These are phyloP conservation scores for Lepidonotus clava DNA, from an alignment of 2,888 invertebrate species.

Conservation along the genomic window DNA sequence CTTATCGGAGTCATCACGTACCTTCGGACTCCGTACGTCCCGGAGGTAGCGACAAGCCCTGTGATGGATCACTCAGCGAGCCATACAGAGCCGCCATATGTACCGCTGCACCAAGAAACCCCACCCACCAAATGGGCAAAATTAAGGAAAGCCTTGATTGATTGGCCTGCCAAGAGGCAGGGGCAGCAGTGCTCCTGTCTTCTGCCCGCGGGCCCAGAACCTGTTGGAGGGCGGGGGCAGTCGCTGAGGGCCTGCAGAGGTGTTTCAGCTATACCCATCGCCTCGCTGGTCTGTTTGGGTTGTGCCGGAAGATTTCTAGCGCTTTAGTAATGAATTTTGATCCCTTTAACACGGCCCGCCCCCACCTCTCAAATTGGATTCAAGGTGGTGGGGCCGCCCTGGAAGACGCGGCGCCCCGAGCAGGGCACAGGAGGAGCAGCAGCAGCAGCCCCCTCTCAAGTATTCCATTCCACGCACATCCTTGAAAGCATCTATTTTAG, in stretches of 20 bases:
- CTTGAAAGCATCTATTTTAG: neutral
- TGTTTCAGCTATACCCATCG: neutral
- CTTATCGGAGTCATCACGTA: too few species aligned
- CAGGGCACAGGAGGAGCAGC: neutral
- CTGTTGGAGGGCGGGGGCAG: neutral
- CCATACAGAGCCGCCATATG: conserved; percentile 14
- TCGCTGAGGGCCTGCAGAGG: too few species aligned
- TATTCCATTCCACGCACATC: neutral
- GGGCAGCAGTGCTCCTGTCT: neutral
- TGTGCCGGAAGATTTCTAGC: neutral
- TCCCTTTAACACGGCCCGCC: neutral
- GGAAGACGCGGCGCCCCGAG: neutral
- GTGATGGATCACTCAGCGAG: neutral
- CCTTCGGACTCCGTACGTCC: too few species aligned
- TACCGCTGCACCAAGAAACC: conserved; percentile 12
- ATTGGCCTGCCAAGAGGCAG: neutral
- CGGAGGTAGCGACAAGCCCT: neutral
- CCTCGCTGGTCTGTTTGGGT: neutral
- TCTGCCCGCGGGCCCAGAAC: neutral
- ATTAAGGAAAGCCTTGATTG: conserved; percentile 28
- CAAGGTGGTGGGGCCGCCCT: neutral
- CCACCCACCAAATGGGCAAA: conserved; percentile 31
- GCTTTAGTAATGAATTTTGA: neutral
- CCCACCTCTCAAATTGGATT: neutral
- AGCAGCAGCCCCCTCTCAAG: neutral